Conservation (phyloP, 2,797 vertebrate species). For the Peromyscus attwateri region DNA sequence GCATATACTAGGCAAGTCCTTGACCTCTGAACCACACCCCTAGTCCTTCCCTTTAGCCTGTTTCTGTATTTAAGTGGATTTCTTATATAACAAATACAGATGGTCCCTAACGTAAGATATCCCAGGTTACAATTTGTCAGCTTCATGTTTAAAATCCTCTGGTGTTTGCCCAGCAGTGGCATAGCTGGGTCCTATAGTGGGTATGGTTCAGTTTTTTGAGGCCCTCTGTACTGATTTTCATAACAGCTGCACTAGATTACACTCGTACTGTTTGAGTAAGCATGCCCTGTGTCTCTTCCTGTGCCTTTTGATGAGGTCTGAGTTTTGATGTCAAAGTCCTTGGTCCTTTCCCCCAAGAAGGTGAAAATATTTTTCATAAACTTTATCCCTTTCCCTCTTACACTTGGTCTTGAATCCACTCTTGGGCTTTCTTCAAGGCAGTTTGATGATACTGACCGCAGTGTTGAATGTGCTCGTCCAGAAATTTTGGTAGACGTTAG, state of each 20-base stretch:
- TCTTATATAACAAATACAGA: neutral
- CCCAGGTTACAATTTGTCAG: neutral
- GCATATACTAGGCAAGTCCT: neutral
- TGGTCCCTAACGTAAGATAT: neutral
- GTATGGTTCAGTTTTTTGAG: neutral
- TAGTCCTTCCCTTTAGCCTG: neutral
- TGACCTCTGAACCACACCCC: neutral
- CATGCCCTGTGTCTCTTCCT: neutral
- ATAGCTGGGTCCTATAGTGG: neutral
- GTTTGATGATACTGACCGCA: neutral
- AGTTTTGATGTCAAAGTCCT: slow-evolving; percentile 2
- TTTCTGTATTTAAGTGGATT: neutral
- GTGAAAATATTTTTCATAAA: neutral
- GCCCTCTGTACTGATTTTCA: neutral
- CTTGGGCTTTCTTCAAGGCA: neutral
- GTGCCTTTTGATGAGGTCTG: neutral
- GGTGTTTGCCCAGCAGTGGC: neutral
- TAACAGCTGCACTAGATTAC: neutral
- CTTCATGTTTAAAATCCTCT: neutral
- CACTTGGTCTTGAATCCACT: neutral
- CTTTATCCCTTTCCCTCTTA: neutral
- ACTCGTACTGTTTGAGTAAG: neutral
- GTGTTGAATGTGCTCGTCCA: neutral
- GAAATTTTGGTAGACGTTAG: neutral
- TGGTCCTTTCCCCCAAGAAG: neutral